Base-by-base conservation (phyloP, 2,113 vertebrate species). In the Romanogobio albipinnatus region DNA sequence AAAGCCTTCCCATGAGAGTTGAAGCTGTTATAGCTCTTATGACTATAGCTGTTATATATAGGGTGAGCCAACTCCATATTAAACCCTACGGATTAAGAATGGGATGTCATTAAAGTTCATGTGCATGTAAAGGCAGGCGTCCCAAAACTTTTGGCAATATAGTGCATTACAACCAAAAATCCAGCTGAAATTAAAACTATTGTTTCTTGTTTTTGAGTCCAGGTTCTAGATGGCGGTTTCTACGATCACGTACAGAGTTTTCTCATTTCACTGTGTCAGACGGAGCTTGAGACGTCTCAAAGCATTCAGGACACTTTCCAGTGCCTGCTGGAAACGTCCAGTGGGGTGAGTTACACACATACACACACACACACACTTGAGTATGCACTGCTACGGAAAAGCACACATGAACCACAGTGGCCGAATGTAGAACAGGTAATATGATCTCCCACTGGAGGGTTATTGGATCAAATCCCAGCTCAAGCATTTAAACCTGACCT, bases 211-310 rank as follows among this genome's bases (percentile, higher is more conserved):
- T 14, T 89, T 62, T 79, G 4, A 10, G 4, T 74, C 82, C 89
- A 99, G 98, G 93, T 96, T 76, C 95, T 98, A 45, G 98, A 99
- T 79, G 97, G 97, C 62, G 96, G 94, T 70, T 92, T 98, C 17
- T 96, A 97, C 8, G 95, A 97, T 88, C 97, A 98, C 89, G 94
- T 98, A 24, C 98, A 98, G 90, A 96, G 98, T 90, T 98, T 97
- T 93, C 95, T 99, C 91, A 95, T 95, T 86, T 96, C 96, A n/a
- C 96, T 99, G 92, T 98, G 96, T 94, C 94, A 95, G 90, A 96
- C 96, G 19, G 98, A 99, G 81, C 95, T 99, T 86, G 97, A 98
- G 87, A 91, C 94, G 0, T 96, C 96, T 90, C 96, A 96, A 89
- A 92, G 95, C 83, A 93, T 96, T 53, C 96, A 97, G 87, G 95